Conservation (phyloP, 2,113 vertebrate species). For the Cinclus mexicanus region DNA sequence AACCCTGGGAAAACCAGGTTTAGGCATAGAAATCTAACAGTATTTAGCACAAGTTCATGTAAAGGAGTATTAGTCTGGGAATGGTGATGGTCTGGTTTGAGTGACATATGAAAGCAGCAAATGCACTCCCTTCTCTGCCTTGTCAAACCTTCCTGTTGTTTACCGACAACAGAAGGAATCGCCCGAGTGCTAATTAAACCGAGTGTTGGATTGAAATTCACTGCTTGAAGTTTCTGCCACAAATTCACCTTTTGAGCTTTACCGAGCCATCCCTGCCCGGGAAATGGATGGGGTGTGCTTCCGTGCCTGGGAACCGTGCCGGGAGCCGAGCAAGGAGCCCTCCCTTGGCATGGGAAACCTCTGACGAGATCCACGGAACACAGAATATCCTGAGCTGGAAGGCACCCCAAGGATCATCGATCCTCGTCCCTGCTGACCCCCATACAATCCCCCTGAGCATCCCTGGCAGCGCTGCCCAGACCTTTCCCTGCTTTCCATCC, state of each 20-base stretch:
- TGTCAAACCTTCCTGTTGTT: conserved; percentile 46
- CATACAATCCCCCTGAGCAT: accelerated
- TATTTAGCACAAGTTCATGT: conserved; percentile 68
- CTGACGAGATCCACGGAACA: accelerated
- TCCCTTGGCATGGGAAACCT: background rate
- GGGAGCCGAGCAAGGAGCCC: background rate
- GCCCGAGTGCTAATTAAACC: conserved; percentile 63
- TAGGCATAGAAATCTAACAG: conserved; percentile 67
- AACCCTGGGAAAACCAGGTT: conserved; percentile 77
- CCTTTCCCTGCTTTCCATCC: background rate
- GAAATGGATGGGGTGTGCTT: background rate
- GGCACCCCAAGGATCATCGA: accelerated
- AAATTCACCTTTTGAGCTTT: background rate
- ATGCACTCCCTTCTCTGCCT: background rate
- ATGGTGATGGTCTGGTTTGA: conserved; percentile 58
- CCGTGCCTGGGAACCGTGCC: background rate
- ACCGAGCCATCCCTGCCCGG: background rate
- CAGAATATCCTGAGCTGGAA: background rate
- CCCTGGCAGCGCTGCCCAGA: background rate
- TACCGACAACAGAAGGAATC: conserved; percentile 56
- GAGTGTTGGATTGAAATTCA: background rate
- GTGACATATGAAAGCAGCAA: conserved; percentile 57
- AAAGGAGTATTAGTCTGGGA: conserved; percentile 69
- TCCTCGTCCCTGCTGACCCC: background rate
- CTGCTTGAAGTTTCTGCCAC: background rate